Base-by-base conservation (phyloP, 2,888 invertebrate species). In the Unio pictorum region DNA sequence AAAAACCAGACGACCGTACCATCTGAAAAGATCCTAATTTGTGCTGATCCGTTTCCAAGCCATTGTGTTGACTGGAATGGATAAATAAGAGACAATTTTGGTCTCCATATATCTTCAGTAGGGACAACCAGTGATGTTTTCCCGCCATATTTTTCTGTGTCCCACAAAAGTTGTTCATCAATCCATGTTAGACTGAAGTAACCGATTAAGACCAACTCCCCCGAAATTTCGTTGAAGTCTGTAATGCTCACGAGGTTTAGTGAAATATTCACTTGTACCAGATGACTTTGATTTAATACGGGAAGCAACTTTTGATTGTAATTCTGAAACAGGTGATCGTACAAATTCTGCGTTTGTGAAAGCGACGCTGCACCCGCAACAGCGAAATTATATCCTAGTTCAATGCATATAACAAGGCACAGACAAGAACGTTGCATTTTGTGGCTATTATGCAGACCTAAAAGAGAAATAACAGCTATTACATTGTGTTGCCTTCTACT, bases 171-270 rank as follows among this genome's bases (percentile, higher is more conserved):
- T 4, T 73, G 17, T 55, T 68, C 62, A 15, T 73, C 76, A 18
- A 1, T 55, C 73, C 73, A 73, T 4, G 1, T 0, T 0, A 73
- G 20, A 1, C 18, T 17, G 20, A 73, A 71, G 5, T 57, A 4
- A 4, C 67, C 20, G 5, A 66, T 60, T 17, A 72, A 7, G 18
- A 58, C 59, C 26, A 76, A 23, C 67, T 67, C 67, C 2, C 73
- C 73, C 1, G 72, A 68, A 17, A 68, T 63, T 54, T 72, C 75
- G 59, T 75, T 68, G 55, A 75, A 75, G 4, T 68, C 61, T 18
- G 68, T 75, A 3, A 75, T 28, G n/a, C 63, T 72, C 1, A 61
- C 23, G 26, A 75, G 2, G 3, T 30, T 17, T 11, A 69, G 56
- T 0, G 11, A 18, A 4, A 74, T 0, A 18, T 55, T 7, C 6